A percentile compares a stretch with the other conserved stretches of the same genome.
These are phyloP conservation scores for Tenthredo amoena DNA, from an alignment of 2,888 invertebrate species.

Conservation along the genomic window DNA sequence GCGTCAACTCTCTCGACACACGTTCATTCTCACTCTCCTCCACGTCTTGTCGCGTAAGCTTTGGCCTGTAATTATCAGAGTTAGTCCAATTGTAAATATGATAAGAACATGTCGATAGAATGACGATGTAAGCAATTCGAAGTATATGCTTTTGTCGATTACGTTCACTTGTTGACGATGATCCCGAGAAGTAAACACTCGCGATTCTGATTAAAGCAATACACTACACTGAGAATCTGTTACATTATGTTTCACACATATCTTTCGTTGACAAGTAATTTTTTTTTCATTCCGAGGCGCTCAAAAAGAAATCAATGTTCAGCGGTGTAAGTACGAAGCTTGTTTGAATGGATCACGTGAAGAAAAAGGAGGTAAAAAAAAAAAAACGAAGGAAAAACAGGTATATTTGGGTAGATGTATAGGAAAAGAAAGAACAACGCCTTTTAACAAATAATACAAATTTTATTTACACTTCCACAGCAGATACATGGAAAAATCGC, in stretches of 20 bases:
- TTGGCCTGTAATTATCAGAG: constrained; percentile 1
- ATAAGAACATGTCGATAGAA: not conserved
- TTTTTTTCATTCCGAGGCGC: not conserved
- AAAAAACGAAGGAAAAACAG: not conserved
- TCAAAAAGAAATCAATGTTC: not conserved
- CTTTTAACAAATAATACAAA: constrained; percentile 38
- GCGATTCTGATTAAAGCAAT: not conserved
- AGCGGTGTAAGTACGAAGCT: not conserved
- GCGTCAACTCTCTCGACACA: not conserved
- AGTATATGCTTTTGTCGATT: not conserved
- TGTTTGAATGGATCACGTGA: not conserved
- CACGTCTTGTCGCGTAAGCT: not conserved
- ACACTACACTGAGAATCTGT: not conserved
- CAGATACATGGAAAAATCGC: not conserved
- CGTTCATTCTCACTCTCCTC: not conserved
- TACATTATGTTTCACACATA: not conserved
- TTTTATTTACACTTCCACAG: constrained; percentile 13
- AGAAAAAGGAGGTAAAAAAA: not conserved
- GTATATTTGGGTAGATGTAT: not conserved
- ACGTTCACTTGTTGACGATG: constrained; percentile 1
- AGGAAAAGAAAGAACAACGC: not conserved
- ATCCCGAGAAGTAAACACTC: not conserved
- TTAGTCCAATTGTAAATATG: not conserved
- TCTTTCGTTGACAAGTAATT: not conserved
- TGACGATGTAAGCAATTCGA: not conserved